Conservation (phyloP, 92 coral and sea anemone species). For the Scolanthus callimorphus region DNA sequence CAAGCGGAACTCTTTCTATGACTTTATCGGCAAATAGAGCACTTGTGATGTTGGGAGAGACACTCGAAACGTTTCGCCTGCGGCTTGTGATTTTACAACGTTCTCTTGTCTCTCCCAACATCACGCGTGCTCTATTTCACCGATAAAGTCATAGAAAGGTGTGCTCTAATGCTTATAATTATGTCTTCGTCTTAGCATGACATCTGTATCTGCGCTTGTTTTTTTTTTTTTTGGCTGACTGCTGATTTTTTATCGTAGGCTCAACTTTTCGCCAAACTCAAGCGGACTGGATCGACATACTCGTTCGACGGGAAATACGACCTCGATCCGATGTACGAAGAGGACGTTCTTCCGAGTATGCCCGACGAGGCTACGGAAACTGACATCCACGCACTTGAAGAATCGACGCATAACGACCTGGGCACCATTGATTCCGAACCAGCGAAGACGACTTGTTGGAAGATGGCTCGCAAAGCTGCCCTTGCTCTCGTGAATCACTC, state of each 20-base stretch:
- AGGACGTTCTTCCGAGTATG: slow-evolving; percentile 49
- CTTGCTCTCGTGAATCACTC: slow-evolving; percentile 53
- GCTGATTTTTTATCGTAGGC: slow-evolving; percentile 25
- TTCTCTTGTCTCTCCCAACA: too few species aligned
- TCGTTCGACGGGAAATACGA: slow-evolving; percentile 82
- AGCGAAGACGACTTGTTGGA: slow-evolving; percentile 27
- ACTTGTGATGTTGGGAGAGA: too few species aligned
- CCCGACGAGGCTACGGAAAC: slow-evolving; percentile 38
- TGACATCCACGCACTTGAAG: not conserved
- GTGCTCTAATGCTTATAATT: too few species aligned
- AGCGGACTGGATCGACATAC: slow-evolving; percentile 85
- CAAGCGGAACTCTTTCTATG: too few species aligned
- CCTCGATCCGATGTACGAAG: slow-evolving; percentile 81
- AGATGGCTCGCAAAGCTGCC: slow-evolving; percentile 9
- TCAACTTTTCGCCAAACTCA: slow-evolving; percentile 57
- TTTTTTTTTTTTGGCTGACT: not conserved
- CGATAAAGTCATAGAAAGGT: too few species aligned
- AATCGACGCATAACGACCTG: not conserved
- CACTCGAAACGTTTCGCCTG: too few species aligned
- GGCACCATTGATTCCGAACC: slow-evolving; percentile 6
- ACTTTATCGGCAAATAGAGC: too few species aligned
- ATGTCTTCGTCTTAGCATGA: too few species aligned
- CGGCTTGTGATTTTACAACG: too few species aligned
- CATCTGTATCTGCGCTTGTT: too few species aligned
- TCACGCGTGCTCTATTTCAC: too few species aligned